phyloP scores from a whole-genome alignment of 2,888 invertebrate genomes.

The Trissolcus brochymenae region DNA sequence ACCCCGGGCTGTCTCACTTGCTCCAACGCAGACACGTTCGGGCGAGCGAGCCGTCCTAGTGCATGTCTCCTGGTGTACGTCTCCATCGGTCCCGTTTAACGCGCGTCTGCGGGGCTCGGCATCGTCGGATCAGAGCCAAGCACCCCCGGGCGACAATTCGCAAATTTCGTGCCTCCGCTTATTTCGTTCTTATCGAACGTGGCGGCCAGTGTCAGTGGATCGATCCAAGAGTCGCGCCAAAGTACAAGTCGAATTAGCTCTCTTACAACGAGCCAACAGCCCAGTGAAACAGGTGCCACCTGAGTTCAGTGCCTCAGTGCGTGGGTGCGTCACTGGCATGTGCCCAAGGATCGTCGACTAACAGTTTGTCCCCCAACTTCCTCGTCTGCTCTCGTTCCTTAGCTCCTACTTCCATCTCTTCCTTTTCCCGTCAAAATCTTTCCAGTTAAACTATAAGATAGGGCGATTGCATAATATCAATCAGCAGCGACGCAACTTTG shows the following conservation, averaged over 20 bases:
- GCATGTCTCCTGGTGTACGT: constrained; percentile 18
- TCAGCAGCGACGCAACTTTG: neutral
- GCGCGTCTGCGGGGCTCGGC: constrained; percentile 40
- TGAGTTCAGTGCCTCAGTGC: neutral
- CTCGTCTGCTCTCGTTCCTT: neutral
- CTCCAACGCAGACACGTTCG: constrained; percentile 41
- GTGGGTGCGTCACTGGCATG: constrained; percentile 10
- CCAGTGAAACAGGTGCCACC: constrained; percentile 46
- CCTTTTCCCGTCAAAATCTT: neutral
- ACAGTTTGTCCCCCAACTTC: neutral
- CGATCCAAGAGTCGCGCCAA: constrained; percentile 51
- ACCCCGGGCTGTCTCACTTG: constrained; percentile 30
- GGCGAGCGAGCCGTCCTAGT: constrained; percentile 23
- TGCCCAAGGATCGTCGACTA: neutral
- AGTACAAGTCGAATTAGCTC: constrained; percentile 45
- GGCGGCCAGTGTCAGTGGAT: constrained; percentile 45
- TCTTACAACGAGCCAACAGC: constrained; percentile 35
- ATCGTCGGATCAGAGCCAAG: neutral
- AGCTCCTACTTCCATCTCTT: neutral
- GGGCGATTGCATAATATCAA: neutral
- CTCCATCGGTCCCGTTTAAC: constrained; percentile 43
- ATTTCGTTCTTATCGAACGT: constrained; percentile 38
- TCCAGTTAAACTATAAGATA: no score
- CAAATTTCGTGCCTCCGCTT: constrained; percentile 34
- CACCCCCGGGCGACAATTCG: constrained; percentile 16